Percentiles rank a stretch among this genome's conserved stretches.
Evolutionary conservation across 2,888 invertebrate genomes (phyloP).

Genomic region (Protonemura montana): DNA sequence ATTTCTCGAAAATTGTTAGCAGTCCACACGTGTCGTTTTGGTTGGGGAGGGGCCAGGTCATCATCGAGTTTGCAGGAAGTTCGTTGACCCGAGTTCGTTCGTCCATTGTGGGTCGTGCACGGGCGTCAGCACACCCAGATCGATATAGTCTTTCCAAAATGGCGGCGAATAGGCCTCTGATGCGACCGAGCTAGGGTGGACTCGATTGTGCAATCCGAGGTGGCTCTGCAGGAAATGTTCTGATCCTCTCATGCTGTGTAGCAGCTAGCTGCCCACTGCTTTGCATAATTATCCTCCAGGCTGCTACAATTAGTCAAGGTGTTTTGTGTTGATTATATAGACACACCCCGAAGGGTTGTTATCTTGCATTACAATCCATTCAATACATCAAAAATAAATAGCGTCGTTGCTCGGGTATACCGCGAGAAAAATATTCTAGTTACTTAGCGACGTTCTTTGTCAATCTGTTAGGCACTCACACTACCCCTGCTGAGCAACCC

Average conservation of each 20-base stretch:
- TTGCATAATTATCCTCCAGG: background rate
- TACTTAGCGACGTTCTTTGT: background rate
- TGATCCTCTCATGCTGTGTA: background rate
- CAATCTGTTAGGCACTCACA: background rate
- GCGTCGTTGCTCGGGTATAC: background rate
- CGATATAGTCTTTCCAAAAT: background rate
- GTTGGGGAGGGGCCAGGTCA: slow-evolving; percentile 34
- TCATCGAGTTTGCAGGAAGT: slow-evolving; percentile 27
- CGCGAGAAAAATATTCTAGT: background rate
- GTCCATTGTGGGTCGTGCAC: background rate
- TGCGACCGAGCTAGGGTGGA: slow-evolving; percentile 19
- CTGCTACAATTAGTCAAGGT: background rate
- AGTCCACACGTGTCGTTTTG: slow-evolving; percentile 23
- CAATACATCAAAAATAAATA: background rate
- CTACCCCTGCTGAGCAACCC: background rate
- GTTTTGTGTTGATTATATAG: background rate
- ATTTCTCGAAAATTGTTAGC: background rate
- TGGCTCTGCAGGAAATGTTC: background rate
- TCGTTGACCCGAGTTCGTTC: slow-evolving; percentile 19
- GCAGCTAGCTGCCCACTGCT: background rate
- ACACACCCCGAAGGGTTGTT: background rate
- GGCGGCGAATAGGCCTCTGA: background rate
- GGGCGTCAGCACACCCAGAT: background rate
- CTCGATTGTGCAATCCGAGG: background rate
- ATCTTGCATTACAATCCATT: background rate